Evolutionary conservation across 2,888 invertebrate genomes (phyloP).

Genomic region (Seira sanloemensis): DNA sequence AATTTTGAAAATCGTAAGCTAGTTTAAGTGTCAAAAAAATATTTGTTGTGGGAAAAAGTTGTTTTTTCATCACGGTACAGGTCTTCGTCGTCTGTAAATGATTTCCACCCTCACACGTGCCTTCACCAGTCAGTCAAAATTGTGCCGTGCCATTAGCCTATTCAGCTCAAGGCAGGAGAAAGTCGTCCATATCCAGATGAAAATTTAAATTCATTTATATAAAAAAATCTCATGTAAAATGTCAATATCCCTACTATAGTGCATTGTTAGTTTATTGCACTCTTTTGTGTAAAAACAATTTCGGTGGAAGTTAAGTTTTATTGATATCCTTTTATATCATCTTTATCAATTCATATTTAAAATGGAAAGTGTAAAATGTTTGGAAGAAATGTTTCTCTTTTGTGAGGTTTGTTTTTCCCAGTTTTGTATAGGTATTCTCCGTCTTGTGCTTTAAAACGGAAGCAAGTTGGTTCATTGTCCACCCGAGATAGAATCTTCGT

Average conservation of each 20-base stretch:
- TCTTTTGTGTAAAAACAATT: background rate
- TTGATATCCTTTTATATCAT: background rate
- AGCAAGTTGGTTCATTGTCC: background rate
- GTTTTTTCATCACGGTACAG: constrained; percentile 23
- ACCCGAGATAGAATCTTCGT: no score
- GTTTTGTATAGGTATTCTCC: background rate
- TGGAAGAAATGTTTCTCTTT: background rate
- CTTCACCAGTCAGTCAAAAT: no score
- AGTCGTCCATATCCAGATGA: no score
- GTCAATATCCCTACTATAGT: no score
- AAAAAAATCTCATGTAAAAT: no score
- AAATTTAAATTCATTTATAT: no score
- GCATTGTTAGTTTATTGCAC: background rate
- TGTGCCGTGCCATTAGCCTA: no score
- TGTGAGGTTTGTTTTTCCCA: background rate
- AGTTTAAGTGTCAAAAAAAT: background rate
- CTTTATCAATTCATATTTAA: background rate
- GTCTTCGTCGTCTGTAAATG: no score
- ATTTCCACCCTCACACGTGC: no score
- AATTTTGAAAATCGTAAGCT: constrained; percentile 22
- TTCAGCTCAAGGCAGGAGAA: no score
- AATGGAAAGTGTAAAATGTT: background rate
- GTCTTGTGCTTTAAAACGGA: background rate
- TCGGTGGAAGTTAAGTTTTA: background rate
- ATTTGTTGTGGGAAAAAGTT: background rate